A percentile compares a stretch with the other conserved stretches of the same genome.
These are phyloP conservation scores for Lordiphosa andalusiaca DNA, from an alignment of 2,888 invertebrate genomes.

Conservation along the genomic window DNA sequence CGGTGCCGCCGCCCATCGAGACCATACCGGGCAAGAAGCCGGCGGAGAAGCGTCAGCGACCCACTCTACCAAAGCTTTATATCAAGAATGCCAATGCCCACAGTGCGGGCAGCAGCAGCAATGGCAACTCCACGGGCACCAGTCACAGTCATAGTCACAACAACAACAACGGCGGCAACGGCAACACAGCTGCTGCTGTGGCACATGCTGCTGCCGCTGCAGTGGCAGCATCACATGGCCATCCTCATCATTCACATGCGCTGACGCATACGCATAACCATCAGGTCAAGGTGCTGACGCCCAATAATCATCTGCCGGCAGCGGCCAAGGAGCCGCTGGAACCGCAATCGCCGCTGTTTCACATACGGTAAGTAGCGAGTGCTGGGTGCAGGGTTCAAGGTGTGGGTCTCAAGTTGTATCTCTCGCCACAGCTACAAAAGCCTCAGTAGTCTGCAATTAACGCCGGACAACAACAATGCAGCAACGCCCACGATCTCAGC, in stretches of 20 bases:
- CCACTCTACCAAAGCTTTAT: slow-evolving; percentile 88
- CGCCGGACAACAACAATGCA: slow-evolving; percentile 76
- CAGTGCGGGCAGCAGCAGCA: slow-evolving; percentile 75
- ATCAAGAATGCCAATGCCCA: slow-evolving; percentile 86
- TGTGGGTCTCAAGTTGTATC: too few species aligned
- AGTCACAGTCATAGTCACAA: slow-evolving; percentile 59
- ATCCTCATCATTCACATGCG: slow-evolving; percentile 35
- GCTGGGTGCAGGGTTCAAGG: neutral
- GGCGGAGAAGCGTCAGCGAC: slow-evolving; percentile 88
- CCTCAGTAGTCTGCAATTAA: slow-evolving; percentile 80
- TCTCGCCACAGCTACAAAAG: slow-evolving; percentile 78
- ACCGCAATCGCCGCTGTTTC: slow-evolving; percentile 80
- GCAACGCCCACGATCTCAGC: slow-evolving; percentile 80
- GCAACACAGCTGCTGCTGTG: slow-evolving; percentile 50
- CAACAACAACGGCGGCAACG: slow-evolving; percentile 39
- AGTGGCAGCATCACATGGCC: slow-evolving; percentile 38
- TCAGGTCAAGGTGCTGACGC: slow-evolving; percentile 75
- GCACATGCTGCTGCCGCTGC: slow-evolving; percentile 58
- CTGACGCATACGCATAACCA: slow-evolving; percentile 45
- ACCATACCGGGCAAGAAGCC: slow-evolving; percentile 93
- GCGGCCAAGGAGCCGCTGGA: slow-evolving; percentile 76
- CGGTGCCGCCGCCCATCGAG: slow-evolving; percentile 95
- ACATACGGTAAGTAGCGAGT: slow-evolving; percentile 79
- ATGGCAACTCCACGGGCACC: slow-evolving; percentile 66
- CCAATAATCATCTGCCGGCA: slow-evolving; percentile 72